Base-by-base conservation (phyloP, 2,113 vertebrate genomes). In the Tyrannus savana region DNA sequence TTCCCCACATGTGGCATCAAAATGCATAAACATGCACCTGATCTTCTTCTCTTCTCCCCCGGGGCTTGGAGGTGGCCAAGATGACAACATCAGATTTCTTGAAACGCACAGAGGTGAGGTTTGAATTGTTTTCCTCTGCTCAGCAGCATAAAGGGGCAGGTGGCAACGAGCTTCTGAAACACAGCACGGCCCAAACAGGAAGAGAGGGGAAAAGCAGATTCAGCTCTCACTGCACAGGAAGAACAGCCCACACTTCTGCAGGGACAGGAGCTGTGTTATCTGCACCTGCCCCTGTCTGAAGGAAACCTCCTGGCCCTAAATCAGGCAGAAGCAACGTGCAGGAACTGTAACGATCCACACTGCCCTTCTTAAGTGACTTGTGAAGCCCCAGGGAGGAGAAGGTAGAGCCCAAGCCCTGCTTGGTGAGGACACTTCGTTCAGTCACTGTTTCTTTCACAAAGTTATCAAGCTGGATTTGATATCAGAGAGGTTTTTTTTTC, bases 181-280 rank as follows among this genome's bases (percentile, higher is more conserved):
- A n/a, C 68, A 62, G 25, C 41, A 44, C 0, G 0, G 10, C 37
- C 63, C 39, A 30, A 1, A 62, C 24, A 33, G 42, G 44, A 85
- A 76, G 50, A 56, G 68, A 21, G 23, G 14, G 21, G 33, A 42
- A 33, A 80, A 52, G 21, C 3, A 28, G 39, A 56, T 44, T 31
- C 7, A 2, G 44, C 21, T 41, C 44, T 41, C 27, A 16, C 19
- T 22, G 21, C 28, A 19, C 8, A 14, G n/a, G 44, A 82, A 80
- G 62, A 56, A 33, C 24, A 39, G 16, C 59, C 25, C 39, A 4
- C 10, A 4, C 5, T 58, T 47, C 76, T 53, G 56, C 4, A 4
- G 0, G 0, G 22, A 21, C 42, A 66, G 24, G 41, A 63, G 46
- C 6, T 47, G 27, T 15, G 2, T 30, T 18, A 58, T 5, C 52